phyloP scores from a whole-genome alignment of 1,140 invertebrate species.

The Drosophila sechellia region DNA sequence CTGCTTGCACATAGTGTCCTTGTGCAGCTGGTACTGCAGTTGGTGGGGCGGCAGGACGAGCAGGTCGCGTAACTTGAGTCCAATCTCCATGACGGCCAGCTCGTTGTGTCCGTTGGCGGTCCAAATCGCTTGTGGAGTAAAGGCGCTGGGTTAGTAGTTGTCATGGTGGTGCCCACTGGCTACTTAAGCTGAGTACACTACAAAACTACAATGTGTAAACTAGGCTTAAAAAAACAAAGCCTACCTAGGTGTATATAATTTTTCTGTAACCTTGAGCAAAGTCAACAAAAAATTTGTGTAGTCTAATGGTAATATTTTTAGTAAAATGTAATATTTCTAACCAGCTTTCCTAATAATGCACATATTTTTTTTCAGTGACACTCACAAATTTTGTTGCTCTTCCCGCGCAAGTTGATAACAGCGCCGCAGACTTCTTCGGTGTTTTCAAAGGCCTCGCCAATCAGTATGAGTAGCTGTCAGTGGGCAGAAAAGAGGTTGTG shows the following conservation, averaged over 20 bases:
- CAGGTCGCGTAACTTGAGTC: conserved; percentile 93
- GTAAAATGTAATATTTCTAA: too few relatives aligned
- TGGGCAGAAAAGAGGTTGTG: conserved; percentile 6
- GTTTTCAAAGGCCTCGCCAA: conserved; percentile 98
- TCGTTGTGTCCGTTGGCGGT: conserved; percentile 92
- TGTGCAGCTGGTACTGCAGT: conserved; percentile 93
- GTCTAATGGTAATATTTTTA: too few relatives aligned
- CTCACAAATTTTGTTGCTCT: conserved; percentile 93
- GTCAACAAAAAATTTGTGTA: too few relatives aligned
- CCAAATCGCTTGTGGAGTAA: conserved; percentile 89
- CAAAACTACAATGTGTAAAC: background rate
- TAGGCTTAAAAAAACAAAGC: too few relatives aligned
- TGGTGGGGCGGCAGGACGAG: conserved; percentile 86
- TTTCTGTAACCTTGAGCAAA: too few relatives aligned
- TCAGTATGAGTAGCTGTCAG: conserved; percentile 92
- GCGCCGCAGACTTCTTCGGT: conserved; percentile 97
- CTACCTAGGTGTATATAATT: too few relatives aligned
- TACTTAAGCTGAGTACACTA: conserved; percentile 1
- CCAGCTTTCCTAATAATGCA: too few relatives aligned
- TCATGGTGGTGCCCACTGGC: background rate
- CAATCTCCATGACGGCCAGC: conserved; percentile 92
- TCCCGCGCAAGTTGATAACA: conserved; percentile 96
- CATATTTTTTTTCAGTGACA: background rate
- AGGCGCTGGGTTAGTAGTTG: conserved; percentile 1
- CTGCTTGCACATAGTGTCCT: conserved; percentile 93